Base-by-base conservation (phyloP, 2,888 invertebrate genomes). In the Hypomecis punctinalis region DNA sequence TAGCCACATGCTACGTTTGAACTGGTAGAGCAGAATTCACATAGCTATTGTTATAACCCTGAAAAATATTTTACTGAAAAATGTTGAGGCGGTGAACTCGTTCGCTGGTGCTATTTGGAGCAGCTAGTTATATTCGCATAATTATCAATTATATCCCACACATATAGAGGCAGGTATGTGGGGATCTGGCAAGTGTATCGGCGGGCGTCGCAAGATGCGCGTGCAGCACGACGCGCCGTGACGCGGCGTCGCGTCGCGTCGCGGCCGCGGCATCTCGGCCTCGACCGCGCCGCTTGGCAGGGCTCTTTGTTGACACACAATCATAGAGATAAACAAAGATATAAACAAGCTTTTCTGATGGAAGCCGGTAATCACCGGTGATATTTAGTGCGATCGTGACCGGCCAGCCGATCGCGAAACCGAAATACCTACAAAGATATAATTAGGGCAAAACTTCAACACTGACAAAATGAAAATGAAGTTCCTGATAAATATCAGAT, bases 201-300 rank as follows among this genome's bases (percentile, higher is more conserved):
- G 58, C 63, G 58, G 52, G 54, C 40, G 56, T 39, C n/a, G 36
- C 54, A 45, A 9, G 60, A 46, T 46, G 60, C 60, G 8, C n/a
- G n/a, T 48, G 59, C 52, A 45, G 8, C 51, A 51, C 52, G 40
- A 43, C 59, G 52, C 52, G 56, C 68, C 66, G 71, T 70, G 71
- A 71, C 71, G 72, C 68, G 70, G 73, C 71, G 70, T 71, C 71
- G 72, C 56, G 52, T 35, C 60, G 61, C 57, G 60, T 61, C 73
- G 47, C 55, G 56, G 60, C 52, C 62, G 69, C 63, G 61, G 61
- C 68, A 67, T 66, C 57, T 70, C 65, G 69, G 75, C 73, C 78
- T 77, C 70, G 76, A 74, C 67, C 78, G 70, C 70, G 68, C 65
- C 69, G 67, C 66, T 82, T 82, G 83, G 79, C 83, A 83, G 71